A percentile compares a stretch with the other conserved stretches of the same genome.
Conservation (phyloP, 2,888 invertebrate species). For the Diarsia dahlii region DNA sequence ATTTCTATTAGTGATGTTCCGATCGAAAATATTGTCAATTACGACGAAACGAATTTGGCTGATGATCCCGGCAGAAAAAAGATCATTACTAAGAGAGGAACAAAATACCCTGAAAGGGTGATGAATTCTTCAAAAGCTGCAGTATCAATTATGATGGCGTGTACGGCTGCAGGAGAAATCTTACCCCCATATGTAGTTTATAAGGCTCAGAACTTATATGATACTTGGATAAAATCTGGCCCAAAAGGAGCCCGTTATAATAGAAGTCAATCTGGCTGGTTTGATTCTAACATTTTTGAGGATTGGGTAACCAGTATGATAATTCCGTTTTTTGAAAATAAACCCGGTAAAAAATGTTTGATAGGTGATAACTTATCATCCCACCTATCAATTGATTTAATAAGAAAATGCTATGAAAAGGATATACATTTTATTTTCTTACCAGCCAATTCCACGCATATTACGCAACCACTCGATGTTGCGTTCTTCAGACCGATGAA, state of each 20-base stretch:
- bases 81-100: too few relatives aligned
- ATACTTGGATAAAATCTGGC: neutral
- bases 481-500: constrained; percentile 18
- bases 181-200: too few relatives aligned
- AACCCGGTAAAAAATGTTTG: constrained; percentile 13
- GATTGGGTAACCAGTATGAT: neutral
- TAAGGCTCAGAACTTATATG: constrained; percentile 29
- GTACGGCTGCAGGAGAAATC: too few relatives aligned
- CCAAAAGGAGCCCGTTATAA: neutral
- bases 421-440: constrained; percentile 6
- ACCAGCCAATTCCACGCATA: constrained; percentile 5
- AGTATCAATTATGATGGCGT: too few relatives aligned
- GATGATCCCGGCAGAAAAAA: too few relatives aligned
- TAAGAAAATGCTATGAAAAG: neutral
- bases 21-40: too few relatives aligned
- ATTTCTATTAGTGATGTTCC: too few relatives aligned
- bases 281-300: constrained; percentile 8
- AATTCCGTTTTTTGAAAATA: constrained; percentile 6
- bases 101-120: too few relatives aligned
- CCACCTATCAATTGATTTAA: constrained; percentile 1
- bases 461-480: constrained; percentile 14
- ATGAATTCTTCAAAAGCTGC: too few relatives aligned
- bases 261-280: constrained; percentile 5
- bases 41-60: too few relatives aligned
- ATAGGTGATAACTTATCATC: constrained; percentile 27